Evolutionary conservation across 2,888 invertebrate species (phyloP).

Genomic region (Apamea sordens): DNA sequence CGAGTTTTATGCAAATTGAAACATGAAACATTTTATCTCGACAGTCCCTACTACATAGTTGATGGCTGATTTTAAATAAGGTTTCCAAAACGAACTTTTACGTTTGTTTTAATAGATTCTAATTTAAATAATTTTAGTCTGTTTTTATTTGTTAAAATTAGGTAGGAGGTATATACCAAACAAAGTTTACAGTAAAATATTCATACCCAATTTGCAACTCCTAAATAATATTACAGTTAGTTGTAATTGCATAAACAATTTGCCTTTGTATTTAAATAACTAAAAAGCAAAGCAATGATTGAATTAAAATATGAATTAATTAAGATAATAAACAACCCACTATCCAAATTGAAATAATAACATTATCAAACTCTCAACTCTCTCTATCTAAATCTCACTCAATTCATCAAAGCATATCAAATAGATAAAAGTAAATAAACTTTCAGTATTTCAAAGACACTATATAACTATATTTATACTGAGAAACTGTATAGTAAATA

Average conservation of each 20-base stretch:
- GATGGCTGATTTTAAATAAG: conserved; percentile 47
- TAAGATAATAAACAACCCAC: background rate
- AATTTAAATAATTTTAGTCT: conserved; percentile 2
- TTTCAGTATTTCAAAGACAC: background rate
- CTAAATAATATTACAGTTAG: background rate
- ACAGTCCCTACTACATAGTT: conserved; percentile 24
- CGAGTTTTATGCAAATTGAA: conserved; percentile 59
- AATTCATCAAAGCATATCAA: conserved; percentile 3
- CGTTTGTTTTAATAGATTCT: conserved; percentile 6
- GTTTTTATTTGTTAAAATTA: background rate
- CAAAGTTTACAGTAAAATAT: background rate
- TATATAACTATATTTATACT: background rate
- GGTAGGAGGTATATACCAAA: background rate
- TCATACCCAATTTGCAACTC: background rate
- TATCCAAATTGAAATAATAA: background rate
- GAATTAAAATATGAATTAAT: background rate
- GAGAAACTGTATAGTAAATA: background rate
- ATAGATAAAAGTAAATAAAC: background rate
- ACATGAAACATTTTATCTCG: conserved; percentile 51
- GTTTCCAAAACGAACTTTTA: conserved; percentile 11
- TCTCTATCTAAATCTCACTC: too few species aligned
- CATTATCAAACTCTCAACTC: background rate
- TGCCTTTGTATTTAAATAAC: background rate
- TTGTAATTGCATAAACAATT: background rate
- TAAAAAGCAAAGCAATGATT: background rate